These are phyloP conservation scores for Agapostemon virescens DNA, from an alignment of 2,888 invertebrate species.

Conservation along the genomic window DNA sequence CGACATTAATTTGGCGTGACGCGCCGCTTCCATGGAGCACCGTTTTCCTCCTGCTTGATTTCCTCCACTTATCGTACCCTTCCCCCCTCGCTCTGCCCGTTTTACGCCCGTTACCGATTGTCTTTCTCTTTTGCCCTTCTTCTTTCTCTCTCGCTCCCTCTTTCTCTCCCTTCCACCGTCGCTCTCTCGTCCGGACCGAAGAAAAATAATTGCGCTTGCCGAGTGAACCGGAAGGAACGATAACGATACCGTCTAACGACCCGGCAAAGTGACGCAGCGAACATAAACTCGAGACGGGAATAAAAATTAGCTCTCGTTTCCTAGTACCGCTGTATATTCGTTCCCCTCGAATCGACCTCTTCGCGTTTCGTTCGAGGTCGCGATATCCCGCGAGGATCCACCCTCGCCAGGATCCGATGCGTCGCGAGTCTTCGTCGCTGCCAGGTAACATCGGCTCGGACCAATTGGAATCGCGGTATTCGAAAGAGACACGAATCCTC, in stretches of 20 bases:
- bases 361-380: neutral
- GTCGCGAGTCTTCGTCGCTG: neutral
- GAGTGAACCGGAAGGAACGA: constrained; percentile 56
- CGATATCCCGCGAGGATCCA: neutral
- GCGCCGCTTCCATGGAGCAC: constrained; percentile 9
- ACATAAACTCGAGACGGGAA: constrained; percentile 32
- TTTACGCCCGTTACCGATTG: constrained; percentile 43
- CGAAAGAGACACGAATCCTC: too few relatives aligned
- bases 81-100: neutral
- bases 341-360: neutral
- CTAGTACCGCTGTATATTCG: neutral
- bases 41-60: constrained; percentile 49
- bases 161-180: too few relatives aligned
- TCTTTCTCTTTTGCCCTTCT: constrained; percentile 10
- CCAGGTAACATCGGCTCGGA: neutral
- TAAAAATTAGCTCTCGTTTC: constrained; percentile 37
- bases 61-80: constrained; percentile 38
- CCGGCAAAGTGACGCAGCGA: constrained; percentile 36
- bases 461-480: too few relatives aligned
- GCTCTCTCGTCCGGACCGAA: constrained; percentile 13
- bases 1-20: constrained; percentile 57
- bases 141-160: neutral
- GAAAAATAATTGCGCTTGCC: constrained; percentile 58
- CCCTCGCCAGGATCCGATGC: neutral
- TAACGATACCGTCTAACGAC: constrained; percentile 49